Base-by-base conservation (phyloP, 2,797 vertebrate genomes). In the Anomalospiza imberbis region DNA sequence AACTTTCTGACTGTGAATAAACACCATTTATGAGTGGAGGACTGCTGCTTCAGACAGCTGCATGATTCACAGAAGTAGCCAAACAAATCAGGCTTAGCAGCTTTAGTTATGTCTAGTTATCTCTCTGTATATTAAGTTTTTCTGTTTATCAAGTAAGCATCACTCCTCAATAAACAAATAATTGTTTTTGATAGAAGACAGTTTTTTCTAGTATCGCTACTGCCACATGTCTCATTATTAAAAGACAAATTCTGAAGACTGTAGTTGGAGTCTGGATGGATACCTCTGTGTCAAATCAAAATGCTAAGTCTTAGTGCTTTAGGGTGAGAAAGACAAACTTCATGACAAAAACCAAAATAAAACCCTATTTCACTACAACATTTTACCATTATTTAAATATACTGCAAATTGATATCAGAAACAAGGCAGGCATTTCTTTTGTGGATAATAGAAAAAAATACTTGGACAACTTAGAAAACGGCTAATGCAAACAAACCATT, bases 401-500 rank as follows among this genome's bases (percentile, higher is more conserved):
- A 90, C 93, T 95, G 95, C 89, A 91, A 89, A 73, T 94, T 17
- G 15, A 50, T 81, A 97, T 66, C 83, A 91, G 94, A 96, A 97
- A 93, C 85, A 94, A 93, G 87, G 90, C 71, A 94, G 95, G 95
- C 76, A 34, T 92, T 85, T 97, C 94, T 81, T 89, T 74, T 38
- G 53, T 74, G 60, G 67, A 55, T 32, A 95, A 61, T 60, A 93
- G 82, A 60, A 79, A 80, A 83, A 94, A 36, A 67, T 16, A 85
- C 88, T 93, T 90, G 50, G 45, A 95, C 79, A 94, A 82, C 72
- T 81, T 62, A 78, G 66, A 95, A 95, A 95, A 94, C 26, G 44
- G 86, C 88, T 95, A 96, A 96, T 83, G 91, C 91, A 88, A 79
- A 96, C 86, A 96, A 86, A 96, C 84, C 72, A 85, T 86, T 93